Conservation (phyloP, 2,888 invertebrate genomes). For the Drosophila falleni region DNA sequence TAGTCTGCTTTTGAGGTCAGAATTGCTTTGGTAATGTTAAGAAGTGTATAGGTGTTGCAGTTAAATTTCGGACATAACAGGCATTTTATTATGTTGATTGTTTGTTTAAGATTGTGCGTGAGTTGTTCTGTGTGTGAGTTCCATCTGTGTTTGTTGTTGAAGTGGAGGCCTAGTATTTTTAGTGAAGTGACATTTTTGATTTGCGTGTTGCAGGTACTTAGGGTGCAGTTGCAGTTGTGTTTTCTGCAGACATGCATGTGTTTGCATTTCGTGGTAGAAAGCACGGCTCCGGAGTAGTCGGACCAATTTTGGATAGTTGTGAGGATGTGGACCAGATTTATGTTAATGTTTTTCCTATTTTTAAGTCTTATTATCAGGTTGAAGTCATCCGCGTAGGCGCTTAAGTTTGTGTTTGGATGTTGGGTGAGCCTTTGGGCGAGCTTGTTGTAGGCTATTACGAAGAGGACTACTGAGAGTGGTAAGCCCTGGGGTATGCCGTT, state of each 20-base stretch:
- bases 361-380: constrained; percentile 28
- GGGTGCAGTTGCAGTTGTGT: constrained; percentile 16
- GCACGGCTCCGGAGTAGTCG: constrained; percentile 9
- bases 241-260: constrained; percentile 27
- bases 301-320: constrained; percentile 38
- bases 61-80: constrained; percentile 17
- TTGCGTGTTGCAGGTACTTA: constrained; percentile 15
- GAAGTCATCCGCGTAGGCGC: constrained; percentile 49
- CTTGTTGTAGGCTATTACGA: constrained; percentile 13
- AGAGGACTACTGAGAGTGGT: constrained; percentile 12
- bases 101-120: constrained; percentile 28
- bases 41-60: constrained; percentile 21
- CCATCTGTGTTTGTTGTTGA: too few species aligned
- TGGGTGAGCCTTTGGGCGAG: not conserved
- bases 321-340: constrained; percentile 29
- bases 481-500: not conserved
- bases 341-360: constrained; percentile 25
- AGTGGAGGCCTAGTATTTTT: constrained; percentile 33
- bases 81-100: constrained; percentile 39
- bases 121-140: not conserved
- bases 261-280: constrained; percentile 19
- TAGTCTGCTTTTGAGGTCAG: not conserved
- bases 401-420: constrained; percentile 23
- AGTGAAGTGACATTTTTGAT: constrained; percentile 21
- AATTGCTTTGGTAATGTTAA: constrained; percentile 23